Percentiles rank a stretch among this genome's conserved stretches.
Conservation (phyloP, 2,888 invertebrate species). For the Sepiola atlantica region DNA sequence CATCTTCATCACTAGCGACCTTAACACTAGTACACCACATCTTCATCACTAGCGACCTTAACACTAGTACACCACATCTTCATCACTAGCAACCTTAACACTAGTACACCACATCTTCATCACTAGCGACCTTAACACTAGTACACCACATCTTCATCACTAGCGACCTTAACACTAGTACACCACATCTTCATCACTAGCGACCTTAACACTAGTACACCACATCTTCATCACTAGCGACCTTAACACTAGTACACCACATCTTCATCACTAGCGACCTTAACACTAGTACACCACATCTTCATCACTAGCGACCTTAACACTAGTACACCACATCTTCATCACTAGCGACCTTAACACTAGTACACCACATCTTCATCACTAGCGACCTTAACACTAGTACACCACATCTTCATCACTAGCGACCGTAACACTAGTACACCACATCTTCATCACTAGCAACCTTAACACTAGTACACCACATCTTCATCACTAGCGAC, state of each 20-base stretch:
- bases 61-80: background rate
- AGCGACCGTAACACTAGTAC: constrained; percentile 15
- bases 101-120: background rate
- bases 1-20: constrained; percentile 14
- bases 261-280: constrained; percentile 32
- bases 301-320: constrained; percentile 32
- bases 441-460: background rate
- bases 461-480: constrained; percentile 7
- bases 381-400: constrained; percentile 32
- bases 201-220: constrained; percentile 7
- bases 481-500: constrained; percentile 14
- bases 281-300: background rate
- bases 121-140: constrained; percentile 32
- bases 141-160: background rate
- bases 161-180: constrained; percentile 32
- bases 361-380: background rate
- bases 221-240: constrained; percentile 14
- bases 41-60: constrained; percentile 32
- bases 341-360: constrained; percentile 32
- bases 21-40: background rate
- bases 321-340: background rate
- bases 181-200: background rate
- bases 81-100: constrained; percentile 32
- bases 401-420: background rate
- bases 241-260: background rate